phyloP scores from a whole-genome alignment of 1,140 invertebrate species.

The Drosophila sturtevanti region DNA sequence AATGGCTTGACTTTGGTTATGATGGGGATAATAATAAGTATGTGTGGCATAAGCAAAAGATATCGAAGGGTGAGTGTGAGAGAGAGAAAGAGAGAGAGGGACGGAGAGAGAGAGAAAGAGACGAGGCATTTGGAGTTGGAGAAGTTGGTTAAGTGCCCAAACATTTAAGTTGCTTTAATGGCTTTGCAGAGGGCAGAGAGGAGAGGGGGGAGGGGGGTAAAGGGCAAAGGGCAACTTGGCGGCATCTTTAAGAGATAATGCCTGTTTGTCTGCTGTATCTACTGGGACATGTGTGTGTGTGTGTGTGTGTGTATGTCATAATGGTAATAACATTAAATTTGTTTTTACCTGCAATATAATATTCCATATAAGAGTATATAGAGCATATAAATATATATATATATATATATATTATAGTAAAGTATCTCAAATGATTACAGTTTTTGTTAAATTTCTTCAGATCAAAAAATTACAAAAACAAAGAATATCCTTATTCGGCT shows the following conservation, averaged over 20 bases:
- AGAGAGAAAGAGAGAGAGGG: constrained; percentile 1
- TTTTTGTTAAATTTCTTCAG: no score
- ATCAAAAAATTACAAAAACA: no score
- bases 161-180: constrained; percentile 8
- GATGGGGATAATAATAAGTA: constrained; percentile 8
- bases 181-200: neutral
- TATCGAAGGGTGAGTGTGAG: neutral
- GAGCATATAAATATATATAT: no score
- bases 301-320: neutral
- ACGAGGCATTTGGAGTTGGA: no score
- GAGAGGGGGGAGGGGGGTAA: neutral
- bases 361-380: no score
- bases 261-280: neutral
- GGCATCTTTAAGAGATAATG: neutral
- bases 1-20: constrained; percentile 8
- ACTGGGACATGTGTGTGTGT: constrained; percentile 1
- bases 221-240: neutral
- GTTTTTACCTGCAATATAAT: neutral
- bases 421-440: no score
- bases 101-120: neutral
- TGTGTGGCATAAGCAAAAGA: neutral
- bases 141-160: constrained; percentile 3
- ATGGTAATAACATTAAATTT: constrained; percentile 2
- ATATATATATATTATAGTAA: no score
- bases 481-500: no score